These are phyloP conservation scores for Addax nasomaculatus DNA, from an alignment of 2,113 vertebrate species.

Conservation along the genomic window DNA sequence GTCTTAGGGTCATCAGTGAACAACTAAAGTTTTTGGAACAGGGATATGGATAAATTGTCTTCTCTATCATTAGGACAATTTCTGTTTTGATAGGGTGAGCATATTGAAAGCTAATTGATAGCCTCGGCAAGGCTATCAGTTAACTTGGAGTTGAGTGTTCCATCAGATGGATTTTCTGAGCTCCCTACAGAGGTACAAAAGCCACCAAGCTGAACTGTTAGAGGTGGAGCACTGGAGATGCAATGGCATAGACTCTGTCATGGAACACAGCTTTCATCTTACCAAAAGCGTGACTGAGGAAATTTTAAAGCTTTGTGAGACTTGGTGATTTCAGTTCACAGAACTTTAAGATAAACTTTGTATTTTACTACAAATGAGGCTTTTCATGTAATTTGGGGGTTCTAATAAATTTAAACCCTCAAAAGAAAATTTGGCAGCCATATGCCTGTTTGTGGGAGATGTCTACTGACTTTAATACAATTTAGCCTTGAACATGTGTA, in stretches of 20 bases:
- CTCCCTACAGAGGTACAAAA: not conserved
- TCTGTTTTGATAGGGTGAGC: conserved; percentile 31
- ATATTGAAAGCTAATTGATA: conserved; percentile 46
- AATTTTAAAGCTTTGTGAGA: not conserved
- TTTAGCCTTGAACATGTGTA: not conserved
- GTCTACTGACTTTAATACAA: not conserved
- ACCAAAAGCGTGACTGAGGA: not conserved
- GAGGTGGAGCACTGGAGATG: not conserved
- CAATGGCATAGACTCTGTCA: not conserved
- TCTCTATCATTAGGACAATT: conserved; percentile 29
- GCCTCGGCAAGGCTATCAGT: conserved; percentile 7
- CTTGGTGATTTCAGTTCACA: not conserved
- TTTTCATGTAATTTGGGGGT: not conserved
- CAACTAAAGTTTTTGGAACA: conserved; percentile 37
- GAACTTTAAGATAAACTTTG: conserved; percentile 4
- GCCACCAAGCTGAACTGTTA: not conserved
- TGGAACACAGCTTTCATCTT: not conserved
- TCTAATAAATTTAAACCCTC: not conserved
- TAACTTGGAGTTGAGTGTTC: not conserved
- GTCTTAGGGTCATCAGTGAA: conserved; percentile 48
- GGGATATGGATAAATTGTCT: conserved; percentile 1
- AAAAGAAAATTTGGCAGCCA: not conserved
- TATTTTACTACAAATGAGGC: not conserved
- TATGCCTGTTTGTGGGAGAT: not conserved
- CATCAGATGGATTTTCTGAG: conserved; percentile 48